Evolutionary conservation across 2,797 vertebrate genomes (phyloP).

Genomic region (Poecilia gillii): DNA sequence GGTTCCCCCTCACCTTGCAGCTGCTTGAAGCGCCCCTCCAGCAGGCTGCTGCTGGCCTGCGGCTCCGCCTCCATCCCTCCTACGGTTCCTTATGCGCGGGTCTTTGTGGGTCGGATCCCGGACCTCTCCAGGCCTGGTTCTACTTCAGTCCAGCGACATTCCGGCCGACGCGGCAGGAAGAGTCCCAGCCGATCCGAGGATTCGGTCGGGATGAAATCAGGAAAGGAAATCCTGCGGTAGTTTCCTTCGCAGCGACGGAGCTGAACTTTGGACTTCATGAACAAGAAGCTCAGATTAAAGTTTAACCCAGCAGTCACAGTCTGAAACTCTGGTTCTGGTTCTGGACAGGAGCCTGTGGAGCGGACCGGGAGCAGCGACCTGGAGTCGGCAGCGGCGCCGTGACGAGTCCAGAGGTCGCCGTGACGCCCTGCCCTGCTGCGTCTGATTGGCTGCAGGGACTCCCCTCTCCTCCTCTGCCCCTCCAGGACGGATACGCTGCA

Average conservation of each 20-base stretch:
- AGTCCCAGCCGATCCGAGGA: too few relatives aligned
- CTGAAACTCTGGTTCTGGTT: neutral
- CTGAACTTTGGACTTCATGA: neutral
- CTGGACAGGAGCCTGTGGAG: neutral
- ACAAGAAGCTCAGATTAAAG: neutral
- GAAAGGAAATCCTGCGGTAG: neutral
- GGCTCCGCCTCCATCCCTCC: conserved; percentile 86
- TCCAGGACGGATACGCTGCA: conserved; percentile 1
- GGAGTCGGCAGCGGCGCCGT: conserved; percentile 7
- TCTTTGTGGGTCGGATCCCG: too few relatives aligned
- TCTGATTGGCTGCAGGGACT: conserved; percentile 13
- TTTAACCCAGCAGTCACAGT: neutral
- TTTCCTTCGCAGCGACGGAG: neutral
- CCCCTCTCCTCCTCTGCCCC: rapidly evolving
- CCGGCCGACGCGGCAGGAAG: too few relatives aligned
- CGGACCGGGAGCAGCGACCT: neutral
- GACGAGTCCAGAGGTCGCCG: conserved; percentile 62
- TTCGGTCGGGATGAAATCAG: too few relatives aligned
- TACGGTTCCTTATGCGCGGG: too few relatives aligned
- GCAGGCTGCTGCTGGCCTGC: conserved; percentile 86
- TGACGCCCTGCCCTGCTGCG: conserved; percentile 19
- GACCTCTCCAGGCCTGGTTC: neutral
- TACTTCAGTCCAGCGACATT: neutral
- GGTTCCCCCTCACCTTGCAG: conserved; percentile 88
- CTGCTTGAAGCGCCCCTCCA: conserved; percentile 96